Conservation (phyloP, 2,113 vertebrate genomes). For the Picathartes gymnocephalus region DNA sequence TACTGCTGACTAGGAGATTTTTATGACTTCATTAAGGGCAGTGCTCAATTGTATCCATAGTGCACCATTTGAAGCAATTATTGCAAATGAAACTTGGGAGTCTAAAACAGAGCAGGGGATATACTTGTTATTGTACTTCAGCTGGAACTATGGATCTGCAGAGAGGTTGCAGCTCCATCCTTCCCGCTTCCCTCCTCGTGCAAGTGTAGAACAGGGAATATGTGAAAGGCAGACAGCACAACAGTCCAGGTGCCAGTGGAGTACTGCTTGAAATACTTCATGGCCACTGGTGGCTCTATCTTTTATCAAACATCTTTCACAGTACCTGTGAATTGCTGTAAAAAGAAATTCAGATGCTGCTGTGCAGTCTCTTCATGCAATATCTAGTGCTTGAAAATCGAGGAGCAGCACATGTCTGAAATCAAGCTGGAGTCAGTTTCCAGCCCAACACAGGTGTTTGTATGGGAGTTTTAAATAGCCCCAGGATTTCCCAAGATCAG, state of each 20-base stretch:
- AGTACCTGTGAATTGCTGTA: background rate
- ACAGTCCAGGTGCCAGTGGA: background rate
- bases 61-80: conserved; percentile 21
- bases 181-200: background rate
- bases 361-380: background rate
- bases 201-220: background rate
- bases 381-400: background rate
- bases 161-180: background rate
- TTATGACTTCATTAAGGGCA: conserved; percentile 31
- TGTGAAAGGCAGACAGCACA: background rate
- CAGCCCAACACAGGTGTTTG: background rate
- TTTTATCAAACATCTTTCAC: background rate
- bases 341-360: background rate
- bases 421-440: background rate
- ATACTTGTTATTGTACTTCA: background rate
- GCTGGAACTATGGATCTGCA: background rate
- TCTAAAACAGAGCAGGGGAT: background rate
- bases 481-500: background rate
- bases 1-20: background rate
- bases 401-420: background rate
- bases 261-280: background rate
- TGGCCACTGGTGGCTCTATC: background rate
- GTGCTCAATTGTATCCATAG: background rate
- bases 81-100: background rate
- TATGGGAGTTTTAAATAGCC: background rate